phyloP scores from a whole-genome alignment of 1,140 invertebrate genomes.

The Macrotrachela quadricornifera region DNA sequence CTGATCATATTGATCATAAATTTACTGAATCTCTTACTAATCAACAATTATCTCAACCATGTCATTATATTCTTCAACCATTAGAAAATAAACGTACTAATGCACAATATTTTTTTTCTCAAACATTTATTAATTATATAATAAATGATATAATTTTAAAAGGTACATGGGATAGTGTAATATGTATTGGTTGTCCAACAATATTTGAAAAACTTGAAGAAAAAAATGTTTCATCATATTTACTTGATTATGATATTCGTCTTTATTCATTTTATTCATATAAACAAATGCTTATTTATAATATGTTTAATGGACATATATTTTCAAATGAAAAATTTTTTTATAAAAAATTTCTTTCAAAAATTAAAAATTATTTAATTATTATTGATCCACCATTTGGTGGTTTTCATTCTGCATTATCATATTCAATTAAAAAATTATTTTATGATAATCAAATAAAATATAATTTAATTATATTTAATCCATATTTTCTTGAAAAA shows the following conservation, averaged over 20 bases:
- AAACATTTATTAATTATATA: background rate
- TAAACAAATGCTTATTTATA: background rate
- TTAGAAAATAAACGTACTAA: too few relatives aligned
- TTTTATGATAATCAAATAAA: background rate
- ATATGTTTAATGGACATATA: slow-evolving; percentile 6
- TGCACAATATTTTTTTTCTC: too few relatives aligned
- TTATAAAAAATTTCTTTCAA: background rate
- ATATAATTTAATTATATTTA: background rate
- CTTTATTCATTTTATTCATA: slow-evolving; percentile 2
- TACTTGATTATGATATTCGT: slow-evolving; percentile 1
- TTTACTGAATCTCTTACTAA: too few relatives aligned
- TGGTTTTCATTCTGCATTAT: background rate
- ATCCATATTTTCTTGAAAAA: slow-evolving; percentile 8
- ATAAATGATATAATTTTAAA: background rate
- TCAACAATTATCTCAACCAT: too few relatives aligned
- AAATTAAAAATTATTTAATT: slow-evolving; percentile 1
- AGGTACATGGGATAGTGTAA: slow-evolving; percentile 1
- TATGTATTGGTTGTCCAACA: slow-evolving; percentile 6
- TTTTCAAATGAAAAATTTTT: background rate
- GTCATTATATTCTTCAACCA: too few relatives aligned
- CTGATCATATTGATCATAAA: too few relatives aligned
- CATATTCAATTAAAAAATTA: background rate
- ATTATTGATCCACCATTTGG: slow-evolving; percentile 7
- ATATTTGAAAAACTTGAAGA: slow-evolving; percentile 3
- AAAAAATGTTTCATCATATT: background rate